Base-by-base conservation (phyloP, 2,113 vertebrate genomes). In the Thomomys bottae region DNA sequence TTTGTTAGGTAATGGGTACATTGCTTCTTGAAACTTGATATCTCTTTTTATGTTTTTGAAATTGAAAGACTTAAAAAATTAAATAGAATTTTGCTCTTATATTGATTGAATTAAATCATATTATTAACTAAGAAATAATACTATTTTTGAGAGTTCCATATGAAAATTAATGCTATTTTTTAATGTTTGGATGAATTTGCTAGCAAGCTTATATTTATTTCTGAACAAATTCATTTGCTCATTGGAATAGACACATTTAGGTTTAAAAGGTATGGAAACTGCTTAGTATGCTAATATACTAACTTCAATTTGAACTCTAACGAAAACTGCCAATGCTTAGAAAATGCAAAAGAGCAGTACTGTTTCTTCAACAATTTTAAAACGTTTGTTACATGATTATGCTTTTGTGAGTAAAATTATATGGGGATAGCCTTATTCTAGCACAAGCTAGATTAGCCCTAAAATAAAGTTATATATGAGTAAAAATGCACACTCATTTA, bases 381-480 rank as follows among this genome's bases (percentile, higher is more conserved):
- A 70, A 30, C 11, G 1, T 84, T 2, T 70, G 57, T 90, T 79
- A 71, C 61, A 42, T 80, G 15, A 1, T 26, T 92, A 12, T 75
- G 1, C 66, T 84, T 89, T 84, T 90, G 3, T 77, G 86, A 88
- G 11, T 12, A 93, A 85, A 34, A 15, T 6, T 81, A 1, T 73
- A 64, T 77, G 4, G 17, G 20, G 28, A 40, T 15, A 90, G 36
- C 6, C 49, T 64, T 42, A 72, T 81, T 82, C 26, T 54, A 87
- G 30, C 20, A 71, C 84, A 86, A 77, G 9, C 2, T 89, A 63
- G 14, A 54, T 79, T 49, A 63, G 28, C 67, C n/a, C 40, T 94
- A 78, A 95, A 92, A 61, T 88, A 92, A 94, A 67, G 6, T 63
- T 85, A 8, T 45, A 72, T 82, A 36, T 80, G 26, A 77, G 83